A percentile compares a stretch with the other conserved stretches of the same genome.
These are phyloP conservation scores for Petrolisthes manimaculis DNA, from an alignment of 2,888 invertebrate genomes.

Conservation along the genomic window DNA sequence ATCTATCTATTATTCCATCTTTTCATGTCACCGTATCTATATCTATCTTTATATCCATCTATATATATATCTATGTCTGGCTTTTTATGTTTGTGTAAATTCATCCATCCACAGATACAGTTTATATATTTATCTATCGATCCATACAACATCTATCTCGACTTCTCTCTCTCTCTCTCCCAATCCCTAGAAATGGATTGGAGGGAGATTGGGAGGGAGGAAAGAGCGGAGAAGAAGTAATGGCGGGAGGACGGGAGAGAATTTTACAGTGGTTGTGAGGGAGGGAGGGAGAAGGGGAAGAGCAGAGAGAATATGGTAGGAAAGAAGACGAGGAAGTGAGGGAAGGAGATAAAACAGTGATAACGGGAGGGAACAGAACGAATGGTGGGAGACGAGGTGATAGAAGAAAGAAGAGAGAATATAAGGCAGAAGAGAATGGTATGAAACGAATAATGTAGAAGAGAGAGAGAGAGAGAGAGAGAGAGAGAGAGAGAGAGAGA, in stretches of 20 bases:
- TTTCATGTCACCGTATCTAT: background rate
- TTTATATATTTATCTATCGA: no score
- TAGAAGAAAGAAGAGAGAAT: background rate
- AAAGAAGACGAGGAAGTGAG: background rate
- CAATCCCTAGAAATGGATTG: no score
- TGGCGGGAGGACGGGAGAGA: no score
- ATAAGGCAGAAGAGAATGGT: no score
- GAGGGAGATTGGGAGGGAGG: no score
- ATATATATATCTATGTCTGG: no score
- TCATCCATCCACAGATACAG: no score
- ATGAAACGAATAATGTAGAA: background rate
- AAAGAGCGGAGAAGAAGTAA: no score
- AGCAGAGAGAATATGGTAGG: background rate
- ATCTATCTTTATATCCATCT: background rate
- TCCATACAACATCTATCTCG: no score
- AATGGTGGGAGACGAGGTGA: background rate
- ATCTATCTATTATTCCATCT: background rate
- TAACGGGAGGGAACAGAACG: background rate
- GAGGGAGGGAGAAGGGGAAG: no score
- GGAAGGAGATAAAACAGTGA: background rate
- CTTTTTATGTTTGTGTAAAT: no score
- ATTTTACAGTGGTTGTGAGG: no score
- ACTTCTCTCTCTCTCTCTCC: background rate
- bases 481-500: background rate
- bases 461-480: background rate